Evolutionary conservation across 2,888 invertebrate genomes (phyloP), one percentile per base, ranked within the genome.

Genomic region (Leptothorax acervorum): DNA sequence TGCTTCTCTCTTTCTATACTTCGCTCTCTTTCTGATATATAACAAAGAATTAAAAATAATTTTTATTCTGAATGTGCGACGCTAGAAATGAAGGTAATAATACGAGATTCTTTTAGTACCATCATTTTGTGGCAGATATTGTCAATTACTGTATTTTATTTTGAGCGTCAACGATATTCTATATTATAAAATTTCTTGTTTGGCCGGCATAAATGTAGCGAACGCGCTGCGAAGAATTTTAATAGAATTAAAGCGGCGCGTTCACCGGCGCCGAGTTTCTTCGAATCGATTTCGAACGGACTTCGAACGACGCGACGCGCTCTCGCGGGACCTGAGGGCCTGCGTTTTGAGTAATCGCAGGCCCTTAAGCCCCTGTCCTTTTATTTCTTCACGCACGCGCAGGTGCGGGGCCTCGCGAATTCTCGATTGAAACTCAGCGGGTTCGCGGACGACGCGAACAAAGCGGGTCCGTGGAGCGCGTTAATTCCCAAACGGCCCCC

Each of bases 391-490:
- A n/a, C 42, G 53, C 28, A 15, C 35, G n/a, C 23, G 82, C 76
- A 76, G 62, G 53, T 82, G 75, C 60, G 39, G 48, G 48, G 23
- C 53, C 76, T 76, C 62, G 74, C 82, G 82, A 65, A 74, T 63
- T 65, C 55, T 53, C 78, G 82, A 82, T 82, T 81, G 79, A 81
- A 81, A 81, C 79, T 82, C 82, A 53, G 82, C 82, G 76, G 82
- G 76, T 48, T 81, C 79, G 82, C 74, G 78, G 60, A 63, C 82
- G 78, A 75, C 53, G 82, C 82, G 78, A 82, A 74, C 76, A 82
- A 81, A 73, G 73, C 79, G 73, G 48, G 18, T 68, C 35, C 42
- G 55, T 51, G 51, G 48, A 71, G 63, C 81, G 63, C 35, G 70
- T 81, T 79, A 81, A 84, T 74, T 74, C 82, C 60, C 66, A 66